Evolutionary conservation across 37 sponge, comb jelly and placozoan genomes (phyloP).

Genomic region (Haliclona indistincta): DNA sequence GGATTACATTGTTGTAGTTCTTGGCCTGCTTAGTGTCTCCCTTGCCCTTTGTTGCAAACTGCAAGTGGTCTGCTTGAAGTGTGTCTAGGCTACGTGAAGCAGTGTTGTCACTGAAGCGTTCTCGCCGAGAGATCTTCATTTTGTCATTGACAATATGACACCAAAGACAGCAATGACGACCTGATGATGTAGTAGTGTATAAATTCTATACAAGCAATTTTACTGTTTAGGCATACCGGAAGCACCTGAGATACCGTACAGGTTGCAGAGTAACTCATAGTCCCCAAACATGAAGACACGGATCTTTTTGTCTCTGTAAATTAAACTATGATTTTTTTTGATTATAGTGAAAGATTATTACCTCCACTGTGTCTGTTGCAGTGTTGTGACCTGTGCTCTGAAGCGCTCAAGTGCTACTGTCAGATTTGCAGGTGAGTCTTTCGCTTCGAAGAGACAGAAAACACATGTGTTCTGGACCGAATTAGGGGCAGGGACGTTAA

Average conservation of each 20-base stretch:
- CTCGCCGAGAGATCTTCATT: neutral
- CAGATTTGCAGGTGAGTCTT: slow-evolving; percentile 37
- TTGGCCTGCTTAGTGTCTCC: neutral
- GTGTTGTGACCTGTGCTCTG: neutral
- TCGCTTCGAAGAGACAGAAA: slow-evolving; percentile 26
- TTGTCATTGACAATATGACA: neutral
- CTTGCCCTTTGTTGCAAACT: neutral
- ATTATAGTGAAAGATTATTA: neutral
- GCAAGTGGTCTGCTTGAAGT: neutral
- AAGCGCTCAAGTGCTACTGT: slow-evolving; percentile 19
- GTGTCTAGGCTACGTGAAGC: neutral
- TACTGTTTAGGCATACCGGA: neutral
- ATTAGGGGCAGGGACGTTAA: slow-evolving; percentile 18
- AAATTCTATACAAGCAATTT: neutral
- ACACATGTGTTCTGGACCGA: slow-evolving; percentile 39
- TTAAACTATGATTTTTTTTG: too few species aligned
- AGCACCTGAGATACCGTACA: slow-evolving; percentile 4
- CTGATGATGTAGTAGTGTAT: neutral
- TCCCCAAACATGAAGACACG: neutral
- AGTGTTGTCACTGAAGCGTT: neutral
- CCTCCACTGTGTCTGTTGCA: slow-evolving; percentile 24
- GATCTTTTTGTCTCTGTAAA: neutral
- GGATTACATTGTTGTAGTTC: neutral
- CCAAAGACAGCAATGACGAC: neutral
- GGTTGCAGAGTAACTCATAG: neutral